Base-by-base conservation (phyloP, 2,888 invertebrate genomes). In the Allolobophora icterica region DNA sequence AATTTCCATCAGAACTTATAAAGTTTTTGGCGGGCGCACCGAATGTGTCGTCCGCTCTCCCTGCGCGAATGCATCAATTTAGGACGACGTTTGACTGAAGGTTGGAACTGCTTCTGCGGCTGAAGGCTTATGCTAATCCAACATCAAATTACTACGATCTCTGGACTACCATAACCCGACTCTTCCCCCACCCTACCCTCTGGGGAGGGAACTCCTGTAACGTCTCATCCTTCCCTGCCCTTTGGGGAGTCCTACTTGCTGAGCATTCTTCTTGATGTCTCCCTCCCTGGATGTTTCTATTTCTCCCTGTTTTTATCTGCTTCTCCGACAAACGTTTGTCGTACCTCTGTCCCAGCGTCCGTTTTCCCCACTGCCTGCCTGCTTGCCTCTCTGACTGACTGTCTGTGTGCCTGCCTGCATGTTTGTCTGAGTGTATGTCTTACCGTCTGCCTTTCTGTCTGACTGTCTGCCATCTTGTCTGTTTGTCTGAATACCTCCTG, bases 1-100 rank as follows among this genome's bases (percentile, higher is more conserved):
- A n/a, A 71, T 71, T 71, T 71, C 71, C 71, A 71, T 71, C 71
- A 71, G 11, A 71, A 71, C 71, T 71, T 71, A n/a, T 71, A 71
- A n/a, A 71, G n/a, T 71, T 71, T n/a, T 71, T 71, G n/a, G 52
- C 52, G 52, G 6, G 52, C 52, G 21, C 3, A 5, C 52, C 24
- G 42, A 42, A 5, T 42, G 1, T 24, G 24, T 24, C 52, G 52
- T 52, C 52, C 24, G 52, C 52, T 52, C 52, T 52, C 52, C 8
- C n/a, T 11, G 30, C 30, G 71, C 71, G n/a, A 71, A 71, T 71
- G 30, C 71, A 71, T 71, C 71, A 71, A 71, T 71, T 71, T 71
- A 6, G 71, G 8, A 0, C 71, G 71, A 71, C 71, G 71, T 71
- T 71, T 71, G 71, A 71, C 30, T 8, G 71, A 71, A n/a, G n/a